Base-by-base conservation (phyloP, 2,797 vertebrate genomes). In the Acrocephalus scirpaceus region DNA sequence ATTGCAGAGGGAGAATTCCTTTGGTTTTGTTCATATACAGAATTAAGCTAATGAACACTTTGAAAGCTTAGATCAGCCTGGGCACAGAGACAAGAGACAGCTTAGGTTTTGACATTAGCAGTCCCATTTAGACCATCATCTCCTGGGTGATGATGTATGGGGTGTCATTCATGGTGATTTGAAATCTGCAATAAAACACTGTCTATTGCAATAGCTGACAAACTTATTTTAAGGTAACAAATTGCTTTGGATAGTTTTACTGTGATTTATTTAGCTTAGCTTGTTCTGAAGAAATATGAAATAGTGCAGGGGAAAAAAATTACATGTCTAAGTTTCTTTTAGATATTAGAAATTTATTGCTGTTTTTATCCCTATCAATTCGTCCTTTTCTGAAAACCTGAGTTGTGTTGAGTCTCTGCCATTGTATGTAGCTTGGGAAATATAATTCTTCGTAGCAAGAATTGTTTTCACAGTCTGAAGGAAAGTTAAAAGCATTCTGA, bases 151-250 rank as follows among this genome's bases (percentile, higher is more conserved):
- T 86, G 80, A 87, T 94, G 40, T 86, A 82, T 97, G 93, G 61
- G 42, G 30, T 96, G 93, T 97, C 95, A 92, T 66, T 95, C 86
- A 75, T 81, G 83, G 77, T 95, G 94, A 96, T 95, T 93, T 95
- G 93, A 94, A 94, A 90, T 90, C 86, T 82, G 86, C 92, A 95
- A 73, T 95, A 95, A 96, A 96, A 86, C 84, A 97, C 66, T 94
- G 90, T 86, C 95, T 93, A 16, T 69, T 90, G 93, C 88, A 84
- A 53, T 72, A 90, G 85, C 93, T 92, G 94, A 91, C 96, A 95
- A 95, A 94, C 90, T 95, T 95, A 93, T 91, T 95, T 94, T 95
- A 95, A 96, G 87, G 86, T 97, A 94, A 95, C 92, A 88, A 93
- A 96, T 96, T 88, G 60, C 78, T 80, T 78, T 84, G 80, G 89